Evolutionary conservation across 2,113 vertebrate species (phyloP).

Genomic region (Egretta garzetta): DNA sequence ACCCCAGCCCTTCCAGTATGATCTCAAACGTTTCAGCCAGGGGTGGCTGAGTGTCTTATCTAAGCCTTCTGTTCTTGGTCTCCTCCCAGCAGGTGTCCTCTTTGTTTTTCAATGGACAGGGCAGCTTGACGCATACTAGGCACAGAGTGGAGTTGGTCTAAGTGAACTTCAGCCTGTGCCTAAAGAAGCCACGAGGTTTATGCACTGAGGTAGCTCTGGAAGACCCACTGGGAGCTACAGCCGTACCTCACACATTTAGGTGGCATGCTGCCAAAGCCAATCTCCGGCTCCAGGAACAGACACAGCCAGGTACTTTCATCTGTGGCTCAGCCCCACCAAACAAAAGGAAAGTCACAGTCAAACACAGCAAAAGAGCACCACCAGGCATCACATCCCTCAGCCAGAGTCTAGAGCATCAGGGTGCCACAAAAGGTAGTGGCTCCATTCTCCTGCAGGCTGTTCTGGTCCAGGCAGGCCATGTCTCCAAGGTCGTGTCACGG

Average conservation of each 20-base stretch:
- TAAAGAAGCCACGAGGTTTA: background rate
- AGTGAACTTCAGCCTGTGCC: background rate
- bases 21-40: background rate
- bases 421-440: background rate
- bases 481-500: background rate
- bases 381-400: background rate
- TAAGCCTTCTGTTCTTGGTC: background rate
- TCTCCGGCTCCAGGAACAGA: background rate
- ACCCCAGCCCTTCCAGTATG: background rate
- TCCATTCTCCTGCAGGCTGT: background rate
- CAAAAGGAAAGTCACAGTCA: background rate
- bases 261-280: background rate
- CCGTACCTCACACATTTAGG: fast-evolving
- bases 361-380: background rate
- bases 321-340: background rate
- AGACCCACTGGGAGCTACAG: background rate
- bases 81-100: background rate
- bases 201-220: background rate
- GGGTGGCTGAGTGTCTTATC: background rate
- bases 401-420: background rate
- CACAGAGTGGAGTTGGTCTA: background rate
- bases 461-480: background rate
- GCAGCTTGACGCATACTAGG: background rate
- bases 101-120: background rate
- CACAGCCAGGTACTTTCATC: background rate